phyloP scores from a whole-genome alignment of 1,140 invertebrate species.

The Orchestia grillus region DNA sequence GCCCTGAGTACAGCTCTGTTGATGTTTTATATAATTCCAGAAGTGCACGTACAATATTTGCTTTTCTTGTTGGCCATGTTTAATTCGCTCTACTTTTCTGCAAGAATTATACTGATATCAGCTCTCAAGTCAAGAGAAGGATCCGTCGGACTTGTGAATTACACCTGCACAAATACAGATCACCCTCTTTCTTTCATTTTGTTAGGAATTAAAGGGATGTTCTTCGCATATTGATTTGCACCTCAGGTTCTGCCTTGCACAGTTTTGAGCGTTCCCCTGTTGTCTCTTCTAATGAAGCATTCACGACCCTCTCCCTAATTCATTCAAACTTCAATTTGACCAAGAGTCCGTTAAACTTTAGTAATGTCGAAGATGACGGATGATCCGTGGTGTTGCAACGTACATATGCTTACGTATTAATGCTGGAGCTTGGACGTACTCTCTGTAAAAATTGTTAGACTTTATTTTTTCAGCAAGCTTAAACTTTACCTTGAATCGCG shows the following conservation, averaged over 20 bases:
- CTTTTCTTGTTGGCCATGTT: no score
- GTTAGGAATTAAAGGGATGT: neutral
- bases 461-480: neutral
- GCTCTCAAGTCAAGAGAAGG: neutral
- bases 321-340: no score
- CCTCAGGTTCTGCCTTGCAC: neutral
- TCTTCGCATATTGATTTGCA: neutral
- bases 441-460: neutral
- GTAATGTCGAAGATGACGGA: no score
- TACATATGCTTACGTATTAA: neutral
- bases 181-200: neutral
- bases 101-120: neutral
- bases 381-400: neutral
- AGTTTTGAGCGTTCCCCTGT: neutral
- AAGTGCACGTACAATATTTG: no score
- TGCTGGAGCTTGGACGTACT: neutral
- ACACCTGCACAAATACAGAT: neutral
- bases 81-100: no score
- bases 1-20: no score
- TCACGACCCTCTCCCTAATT: neutral
- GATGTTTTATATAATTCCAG: no score
- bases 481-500: neutral
- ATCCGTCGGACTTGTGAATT: neutral
- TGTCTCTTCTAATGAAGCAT: neutral
- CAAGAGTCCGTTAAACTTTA: no score